Percentiles rank a stretch among this genome's conserved stretches.
phyloP scores from a whole-genome alignment of 2,888 invertebrate genomes.

The Yponomeuta plumbellus region DNA sequence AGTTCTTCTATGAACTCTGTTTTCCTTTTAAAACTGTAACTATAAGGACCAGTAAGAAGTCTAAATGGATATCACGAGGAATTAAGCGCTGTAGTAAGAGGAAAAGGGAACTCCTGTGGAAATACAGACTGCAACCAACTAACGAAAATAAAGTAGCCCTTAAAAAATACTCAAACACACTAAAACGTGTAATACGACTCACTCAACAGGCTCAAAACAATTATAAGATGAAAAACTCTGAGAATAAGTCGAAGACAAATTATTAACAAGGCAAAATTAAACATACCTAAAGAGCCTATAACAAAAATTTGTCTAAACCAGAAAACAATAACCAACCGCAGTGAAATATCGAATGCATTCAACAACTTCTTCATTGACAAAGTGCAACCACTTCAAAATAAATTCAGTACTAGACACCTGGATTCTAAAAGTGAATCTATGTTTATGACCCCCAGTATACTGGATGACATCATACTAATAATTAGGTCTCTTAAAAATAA shows the following conservation, averaged over 20 bases:
- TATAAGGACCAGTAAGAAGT: slow-evolving; percentile 5
- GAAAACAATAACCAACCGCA: not conserved
- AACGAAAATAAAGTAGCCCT: not conserved
- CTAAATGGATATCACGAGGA: slow-evolving; percentile 18
- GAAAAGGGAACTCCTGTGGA: slow-evolving; percentile 16
- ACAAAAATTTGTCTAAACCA: not conserved
- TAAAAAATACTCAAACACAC: slow-evolving; percentile 7
- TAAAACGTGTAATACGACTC: not conserved
- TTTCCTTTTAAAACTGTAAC: no score
- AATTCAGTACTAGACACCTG: not conserved
- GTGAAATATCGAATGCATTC: slow-evolving; percentile 12
- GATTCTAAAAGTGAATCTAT: not conserved
- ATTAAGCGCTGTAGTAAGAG: slow-evolving; percentile 13
- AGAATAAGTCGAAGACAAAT: slow-evolving; percentile 2
- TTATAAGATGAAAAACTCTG: not conserved
- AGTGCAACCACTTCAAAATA: not conserved
- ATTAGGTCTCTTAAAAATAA: not conserved
- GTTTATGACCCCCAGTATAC: slow-evolving; percentile 3
- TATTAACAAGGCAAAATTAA: not conserved
- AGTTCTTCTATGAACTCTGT: slow-evolving; percentile 16
- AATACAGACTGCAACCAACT: not conserved
- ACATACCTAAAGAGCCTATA: slow-evolving; percentile 11
- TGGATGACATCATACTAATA: not conserved
- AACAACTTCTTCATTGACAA: slow-evolving; percentile 13
- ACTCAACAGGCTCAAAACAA: slow-evolving; percentile 11